A percentile compares a stretch with the other conserved stretches of the same genome.
phyloP scores from a whole-genome alignment of 2,113 vertebrate genomes.

The pig (Sus scrofa) region DNA sequence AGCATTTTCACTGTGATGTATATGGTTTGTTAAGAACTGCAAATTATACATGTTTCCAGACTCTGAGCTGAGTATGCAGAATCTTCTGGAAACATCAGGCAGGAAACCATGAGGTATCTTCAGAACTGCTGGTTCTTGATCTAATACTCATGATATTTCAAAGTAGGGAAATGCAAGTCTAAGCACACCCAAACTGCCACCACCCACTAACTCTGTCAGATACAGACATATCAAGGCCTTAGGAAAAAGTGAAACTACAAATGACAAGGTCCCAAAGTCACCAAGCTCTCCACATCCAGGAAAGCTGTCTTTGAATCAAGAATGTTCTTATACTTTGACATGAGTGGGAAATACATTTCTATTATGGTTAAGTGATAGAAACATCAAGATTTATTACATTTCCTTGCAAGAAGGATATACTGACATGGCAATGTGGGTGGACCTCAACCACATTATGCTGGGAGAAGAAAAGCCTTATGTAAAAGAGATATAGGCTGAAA shows the following conservation, averaged over 20 bases:
- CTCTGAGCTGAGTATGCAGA: constrained; percentile 36
- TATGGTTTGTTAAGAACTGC: constrained; percentile 38
- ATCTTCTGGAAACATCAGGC: constrained; percentile 50
- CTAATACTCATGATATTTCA: too few relatives aligned
- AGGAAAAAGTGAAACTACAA: background rate
- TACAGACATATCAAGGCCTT: background rate
- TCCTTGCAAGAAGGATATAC: background rate
- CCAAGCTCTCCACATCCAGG: background rate
- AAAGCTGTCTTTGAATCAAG: background rate
- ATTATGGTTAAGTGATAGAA: background rate
- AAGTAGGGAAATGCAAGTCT: too few relatives aligned
- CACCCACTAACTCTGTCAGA: too few relatives aligned
- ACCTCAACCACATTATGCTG: background rate
- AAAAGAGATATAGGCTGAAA: background rate
- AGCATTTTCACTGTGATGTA: too few relatives aligned
- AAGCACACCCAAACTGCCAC: too few relatives aligned
- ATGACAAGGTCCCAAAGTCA: background rate
- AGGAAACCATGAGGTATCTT: too few relatives aligned
- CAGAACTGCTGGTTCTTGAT: too few relatives aligned
- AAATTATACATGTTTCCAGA: constrained; percentile 55
- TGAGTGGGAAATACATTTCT: background rate
- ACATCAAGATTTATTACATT: background rate
- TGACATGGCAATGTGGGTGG: background rate
- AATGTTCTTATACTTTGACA: background rate
- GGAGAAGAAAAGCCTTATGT: background rate